A percentile compares a stretch with the other conserved stretches of the same genome.
These are phyloP conservation scores for Bibio marci DNA, from an alignment of 2,888 invertebrate species.

Conservation along the genomic window DNA sequence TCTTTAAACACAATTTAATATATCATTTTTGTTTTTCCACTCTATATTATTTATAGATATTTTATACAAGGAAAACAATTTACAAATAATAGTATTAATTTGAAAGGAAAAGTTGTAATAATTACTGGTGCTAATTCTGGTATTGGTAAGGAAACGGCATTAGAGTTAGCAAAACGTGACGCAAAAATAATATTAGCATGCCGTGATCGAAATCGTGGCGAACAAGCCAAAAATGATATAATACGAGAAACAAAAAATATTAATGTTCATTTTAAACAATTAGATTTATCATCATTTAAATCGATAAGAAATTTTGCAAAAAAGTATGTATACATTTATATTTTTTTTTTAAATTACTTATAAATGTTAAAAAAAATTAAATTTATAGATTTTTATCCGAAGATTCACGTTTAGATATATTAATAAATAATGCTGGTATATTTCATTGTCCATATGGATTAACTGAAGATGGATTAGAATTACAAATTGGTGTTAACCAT, in stretches of 20 bases:
- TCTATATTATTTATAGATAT: constrained; percentile 33
- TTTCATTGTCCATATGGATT: constrained; percentile 29
- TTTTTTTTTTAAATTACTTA: not conserved
- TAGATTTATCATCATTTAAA: constrained; percentile 34
- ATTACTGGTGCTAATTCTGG: constrained; percentile 71
- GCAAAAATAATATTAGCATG: constrained; percentile 80
- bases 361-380: not conserved
- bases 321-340: constrained; percentile 21
- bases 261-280: constrained; percentile 41
- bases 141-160: constrained; percentile 58
- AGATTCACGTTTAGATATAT: constrained; percentile 31
- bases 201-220: constrained; percentile 57
- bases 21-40: too few species aligned
- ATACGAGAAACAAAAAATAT: constrained; percentile 57
- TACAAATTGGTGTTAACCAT: constrained; percentile 40
- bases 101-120: constrained; percentile 49
- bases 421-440: constrained; percentile 40
- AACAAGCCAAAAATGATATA: constrained; percentile 41
- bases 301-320: constrained; percentile 41
- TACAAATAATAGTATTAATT: constrained; percentile 29
- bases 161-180: constrained; percentile 52
- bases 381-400: constrained; percentile 23
- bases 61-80: constrained; percentile 30
- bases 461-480: constrained; percentile 37
- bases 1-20: too few species aligned